Evolutionary conservation across 1,140 invertebrate species (phyloP).

Genomic region (Wiebesia pumilae): DNA sequence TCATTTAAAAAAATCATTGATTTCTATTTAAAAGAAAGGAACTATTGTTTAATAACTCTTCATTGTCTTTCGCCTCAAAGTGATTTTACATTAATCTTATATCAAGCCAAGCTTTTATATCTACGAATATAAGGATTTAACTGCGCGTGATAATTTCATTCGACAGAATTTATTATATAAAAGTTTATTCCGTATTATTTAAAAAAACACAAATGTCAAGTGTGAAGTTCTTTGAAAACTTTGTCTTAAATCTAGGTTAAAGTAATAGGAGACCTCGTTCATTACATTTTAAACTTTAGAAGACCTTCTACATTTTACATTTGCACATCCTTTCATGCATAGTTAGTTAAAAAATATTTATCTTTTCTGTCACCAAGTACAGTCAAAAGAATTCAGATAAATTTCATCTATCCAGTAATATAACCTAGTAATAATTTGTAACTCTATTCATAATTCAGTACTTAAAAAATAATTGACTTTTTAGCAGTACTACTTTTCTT

Average conservation of each 20-base stretch:
- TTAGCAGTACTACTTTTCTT: too few species aligned
- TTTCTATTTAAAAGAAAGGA: too few species aligned
- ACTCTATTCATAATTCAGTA: too few species aligned
- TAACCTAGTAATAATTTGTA: too few species aligned
- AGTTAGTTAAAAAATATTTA: too few species aligned
- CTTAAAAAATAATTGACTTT: too few species aligned
- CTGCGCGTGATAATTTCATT: background rate
- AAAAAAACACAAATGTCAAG: background rate
- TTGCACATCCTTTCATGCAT: too few species aligned
- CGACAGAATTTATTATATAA: background rate
- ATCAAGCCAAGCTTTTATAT: background rate
- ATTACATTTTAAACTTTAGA: background rate
- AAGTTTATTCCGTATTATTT: background rate
- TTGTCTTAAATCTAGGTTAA: background rate
- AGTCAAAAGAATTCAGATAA: too few species aligned
- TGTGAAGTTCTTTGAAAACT: background rate
- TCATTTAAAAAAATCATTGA: too few species aligned
- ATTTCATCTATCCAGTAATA: too few species aligned
- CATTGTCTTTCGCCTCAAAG: constrained; percentile 21
- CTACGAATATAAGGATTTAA: background rate
- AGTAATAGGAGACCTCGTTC: background rate
- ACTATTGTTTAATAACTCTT: constrained; percentile 7
- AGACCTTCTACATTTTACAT: background rate
- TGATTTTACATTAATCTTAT: constrained; percentile 41
- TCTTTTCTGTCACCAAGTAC: too few species aligned